Percentiles rank a stretch among this genome's conserved stretches.
Evolutionary conservation across 2,888 invertebrate genomes (phyloP).

Genomic region (Clanis bilineata): DNA sequence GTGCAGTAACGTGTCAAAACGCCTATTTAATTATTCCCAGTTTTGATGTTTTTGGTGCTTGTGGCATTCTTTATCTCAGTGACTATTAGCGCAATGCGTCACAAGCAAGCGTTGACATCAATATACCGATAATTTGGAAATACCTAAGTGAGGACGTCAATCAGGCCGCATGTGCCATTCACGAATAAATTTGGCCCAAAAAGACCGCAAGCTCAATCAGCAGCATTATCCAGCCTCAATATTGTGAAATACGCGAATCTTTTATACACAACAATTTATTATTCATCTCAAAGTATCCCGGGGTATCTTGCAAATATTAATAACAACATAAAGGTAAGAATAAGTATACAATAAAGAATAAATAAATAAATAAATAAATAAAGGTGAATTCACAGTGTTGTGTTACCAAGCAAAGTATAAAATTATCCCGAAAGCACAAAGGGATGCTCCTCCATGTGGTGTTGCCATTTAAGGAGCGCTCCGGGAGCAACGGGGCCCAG

Average conservation of each 20-base stretch:
- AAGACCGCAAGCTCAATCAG: too few species aligned
- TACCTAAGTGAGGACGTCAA: not conserved
- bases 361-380: not conserved
- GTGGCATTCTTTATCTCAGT: not conserved
- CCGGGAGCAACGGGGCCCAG: constrained; percentile 39
- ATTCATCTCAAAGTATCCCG: too few species aligned
- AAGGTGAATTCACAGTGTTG: constrained; percentile 13
- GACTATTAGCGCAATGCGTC: too few species aligned
- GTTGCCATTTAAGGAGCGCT: constrained; percentile 50
- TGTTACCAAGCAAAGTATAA: constrained; percentile 27
- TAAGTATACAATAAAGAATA: too few species aligned
- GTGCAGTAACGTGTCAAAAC: too few species aligned
- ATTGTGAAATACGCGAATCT: too few species aligned
- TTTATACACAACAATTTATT: too few species aligned
- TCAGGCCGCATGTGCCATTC: not conserved
- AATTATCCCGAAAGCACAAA: constrained; percentile 34
- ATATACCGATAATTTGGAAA: not conserved
- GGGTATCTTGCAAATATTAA: too few species aligned
- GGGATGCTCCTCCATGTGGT: constrained; percentile 42
- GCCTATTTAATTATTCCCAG: not conserved
- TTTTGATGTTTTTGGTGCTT: not conserved
- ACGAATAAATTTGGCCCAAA: too few species aligned
- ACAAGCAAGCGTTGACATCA: not conserved
- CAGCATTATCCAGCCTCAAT: too few species aligned
- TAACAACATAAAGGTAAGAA: too few species aligned